These are phyloP conservation scores for Scaptomyza tumidula DNA, from an alignment of 2,888 invertebrate genomes.

Conservation along the genomic window DNA sequence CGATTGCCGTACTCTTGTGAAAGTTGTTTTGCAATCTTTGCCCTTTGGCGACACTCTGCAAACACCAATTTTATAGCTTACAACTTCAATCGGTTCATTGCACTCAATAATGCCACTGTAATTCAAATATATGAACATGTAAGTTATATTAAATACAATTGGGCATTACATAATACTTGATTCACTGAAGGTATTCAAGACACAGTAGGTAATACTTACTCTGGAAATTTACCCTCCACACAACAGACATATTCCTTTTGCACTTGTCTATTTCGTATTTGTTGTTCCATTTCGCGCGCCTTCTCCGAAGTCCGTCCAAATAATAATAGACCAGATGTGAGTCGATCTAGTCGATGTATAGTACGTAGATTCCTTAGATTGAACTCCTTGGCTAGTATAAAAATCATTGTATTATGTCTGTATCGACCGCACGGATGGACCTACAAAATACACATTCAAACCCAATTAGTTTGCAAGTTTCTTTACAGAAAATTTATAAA, in stretches of 20 bases:
- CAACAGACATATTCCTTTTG: slow-evolving; percentile 97
- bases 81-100: slow-evolving; percentile 94
- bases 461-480: neutral
- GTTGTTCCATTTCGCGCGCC: slow-evolving; percentile 96
- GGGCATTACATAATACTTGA: neutral
- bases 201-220: slow-evolving; percentile 85
- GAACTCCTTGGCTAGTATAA: slow-evolving; percentile 97
- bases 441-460: slow-evolving; percentile 84
- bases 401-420: slow-evolving; percentile 97
- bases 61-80: slow-evolving; percentile 97
- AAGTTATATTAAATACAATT: too few relatives aligned
- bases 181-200: neutral
- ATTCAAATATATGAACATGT: neutral
- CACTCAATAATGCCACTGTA: slow-evolving; percentile 92
- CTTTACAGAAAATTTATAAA: too few relatives aligned
- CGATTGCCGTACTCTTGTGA: slow-evolving; percentile 94
- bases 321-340: slow-evolving; percentile 95
- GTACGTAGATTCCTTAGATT: slow-evolving; percentile 96
- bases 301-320: slow-evolving; percentile 97
- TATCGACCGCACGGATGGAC: slow-evolving; percentile 99
- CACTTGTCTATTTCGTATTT: slow-evolving; percentile 95
- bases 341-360: slow-evolving; percentile 96
- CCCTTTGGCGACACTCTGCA: slow-evolving; percentile 96
- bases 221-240: slow-evolving; percentile 96
- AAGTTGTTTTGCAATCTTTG: slow-evolving; percentile 95